Conservation (phyloP, 2,888 invertebrate species). For the Euplexia lucipara region DNA sequence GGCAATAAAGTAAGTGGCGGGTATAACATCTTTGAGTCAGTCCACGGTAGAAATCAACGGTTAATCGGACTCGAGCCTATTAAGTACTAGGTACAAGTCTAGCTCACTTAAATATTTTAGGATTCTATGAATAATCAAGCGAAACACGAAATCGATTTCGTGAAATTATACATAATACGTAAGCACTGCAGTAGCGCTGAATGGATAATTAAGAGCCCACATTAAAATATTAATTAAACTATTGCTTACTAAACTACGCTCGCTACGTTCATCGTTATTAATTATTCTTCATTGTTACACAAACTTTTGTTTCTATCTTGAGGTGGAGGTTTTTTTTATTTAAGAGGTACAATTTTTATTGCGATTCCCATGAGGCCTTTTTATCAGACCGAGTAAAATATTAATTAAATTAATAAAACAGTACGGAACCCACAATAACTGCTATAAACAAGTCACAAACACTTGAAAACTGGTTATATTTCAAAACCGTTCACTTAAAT, state of each 20-base stretch:
- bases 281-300: neutral
- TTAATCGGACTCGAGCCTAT: constrained; percentile 10
- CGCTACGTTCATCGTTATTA: neutral
- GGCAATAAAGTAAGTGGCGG: constrained; percentile 57
- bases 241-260: neutral
- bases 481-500: constrained; percentile 42
- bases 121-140: constrained; percentile 40
- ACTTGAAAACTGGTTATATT: constrained; percentile 10
- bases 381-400: neutral
- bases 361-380: neutral
- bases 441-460: constrained; percentile 11
- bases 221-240: neutral
- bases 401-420: neutral
- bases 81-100: constrained; percentile 7
- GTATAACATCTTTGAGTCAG: constrained; percentile 46
- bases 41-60: constrained; percentile 21
- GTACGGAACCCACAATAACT: constrained; percentile 33
- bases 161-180: constrained; percentile 13
- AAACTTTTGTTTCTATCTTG: neutral
- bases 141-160: constrained; percentile 37
- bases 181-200: neutral
- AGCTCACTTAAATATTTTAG: constrained; percentile 49
- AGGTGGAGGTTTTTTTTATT: neutral
- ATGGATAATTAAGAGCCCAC: neutral
- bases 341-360: neutral